Percentiles rank a stretch among this genome's conserved stretches.
phyloP scores from a whole-genome alignment of 1,140 invertebrate species.

The Diabrotica virgifera region DNA sequence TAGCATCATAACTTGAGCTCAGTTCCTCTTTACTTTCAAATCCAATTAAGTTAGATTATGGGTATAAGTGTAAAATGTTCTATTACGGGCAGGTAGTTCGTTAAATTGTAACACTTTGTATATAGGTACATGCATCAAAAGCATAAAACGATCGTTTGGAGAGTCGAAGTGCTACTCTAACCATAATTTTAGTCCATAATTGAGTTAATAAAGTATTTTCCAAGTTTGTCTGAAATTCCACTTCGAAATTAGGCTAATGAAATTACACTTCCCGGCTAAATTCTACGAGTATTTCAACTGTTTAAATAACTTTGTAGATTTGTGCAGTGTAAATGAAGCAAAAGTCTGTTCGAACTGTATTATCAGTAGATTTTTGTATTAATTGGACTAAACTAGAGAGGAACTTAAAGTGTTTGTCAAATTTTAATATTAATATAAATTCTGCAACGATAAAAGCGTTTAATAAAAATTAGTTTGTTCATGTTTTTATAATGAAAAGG shows the following conservation, averaged over 20 bases:
- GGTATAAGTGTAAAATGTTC: too few species aligned
- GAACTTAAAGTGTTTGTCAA: too few species aligned
- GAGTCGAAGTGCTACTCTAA: background rate
- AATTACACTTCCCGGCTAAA: slow-evolving; percentile 10
- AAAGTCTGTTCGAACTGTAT: background rate
- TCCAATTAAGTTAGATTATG: background rate
- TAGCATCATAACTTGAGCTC: too few species aligned
- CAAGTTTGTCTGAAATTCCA: slow-evolving; percentile 10
- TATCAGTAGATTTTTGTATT: background rate
- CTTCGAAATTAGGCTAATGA: slow-evolving; percentile 11
- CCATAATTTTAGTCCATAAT: slow-evolving; percentile 7
- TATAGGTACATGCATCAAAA: slow-evolving; percentile 1
- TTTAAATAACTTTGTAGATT: slow-evolving; percentile 11
- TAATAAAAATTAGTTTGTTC: too few species aligned
- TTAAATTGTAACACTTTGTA: background rate
- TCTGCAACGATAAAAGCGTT: too few species aligned
- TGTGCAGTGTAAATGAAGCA: background rate
- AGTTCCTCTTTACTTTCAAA: background rate
- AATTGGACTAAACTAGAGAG: too few species aligned
- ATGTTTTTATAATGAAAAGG: too few species aligned
- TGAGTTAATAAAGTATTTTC: slow-evolving; percentile 10
- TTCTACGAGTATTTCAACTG: slow-evolving; percentile 8
- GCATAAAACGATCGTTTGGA: too few species aligned
- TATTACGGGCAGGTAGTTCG: too few species aligned
- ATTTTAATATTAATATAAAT: too few species aligned